Conservation (phyloP, 2,888 invertebrate species). For the Drosophila melanosoma region DNA sequence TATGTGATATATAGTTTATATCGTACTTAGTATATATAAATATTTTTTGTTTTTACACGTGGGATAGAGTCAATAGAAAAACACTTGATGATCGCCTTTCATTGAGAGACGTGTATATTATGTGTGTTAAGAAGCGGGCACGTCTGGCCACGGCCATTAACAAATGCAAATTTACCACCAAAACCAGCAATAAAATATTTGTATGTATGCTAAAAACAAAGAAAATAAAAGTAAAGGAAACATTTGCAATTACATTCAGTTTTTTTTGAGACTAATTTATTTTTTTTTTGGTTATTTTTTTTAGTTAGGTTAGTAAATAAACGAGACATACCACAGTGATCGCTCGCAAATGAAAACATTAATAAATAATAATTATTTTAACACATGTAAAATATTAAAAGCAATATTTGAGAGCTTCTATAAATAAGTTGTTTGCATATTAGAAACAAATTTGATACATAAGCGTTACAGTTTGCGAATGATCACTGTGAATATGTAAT, state of each 20-base stretch:
- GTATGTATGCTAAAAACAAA: constrained; percentile 84
- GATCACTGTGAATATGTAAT: constrained; percentile 37
- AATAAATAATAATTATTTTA: background rate
- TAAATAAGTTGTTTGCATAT: background rate
- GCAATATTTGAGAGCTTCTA: background rate
- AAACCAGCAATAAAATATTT: constrained; percentile 83
- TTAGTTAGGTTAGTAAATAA: constrained; percentile 44
- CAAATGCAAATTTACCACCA: constrained; percentile 82
- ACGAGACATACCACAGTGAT: constrained; percentile 15
- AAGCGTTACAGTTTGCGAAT: constrained; percentile 5
- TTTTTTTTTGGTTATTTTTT: constrained; percentile 16
- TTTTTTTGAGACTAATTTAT: constrained; percentile 51
- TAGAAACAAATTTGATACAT: background rate
- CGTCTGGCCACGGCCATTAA: constrained; percentile 80
- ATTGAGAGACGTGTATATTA: constrained; percentile 62
- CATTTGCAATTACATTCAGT: constrained; percentile 75
- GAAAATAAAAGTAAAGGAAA: constrained; percentile 80
- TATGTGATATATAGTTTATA: constrained; percentile 56
- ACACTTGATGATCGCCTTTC: constrained; percentile 64
- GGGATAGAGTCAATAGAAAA: constrained; percentile 52
- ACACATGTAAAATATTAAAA: background rate
- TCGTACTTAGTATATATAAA: constrained; percentile 51
- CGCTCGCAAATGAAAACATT: constrained; percentile 4
- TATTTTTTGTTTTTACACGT: constrained; percentile 54
- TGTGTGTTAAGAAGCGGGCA: constrained; percentile 72